Conservation (phyloP, 2,888 invertebrate species). For the Euclidia mi region DNA sequence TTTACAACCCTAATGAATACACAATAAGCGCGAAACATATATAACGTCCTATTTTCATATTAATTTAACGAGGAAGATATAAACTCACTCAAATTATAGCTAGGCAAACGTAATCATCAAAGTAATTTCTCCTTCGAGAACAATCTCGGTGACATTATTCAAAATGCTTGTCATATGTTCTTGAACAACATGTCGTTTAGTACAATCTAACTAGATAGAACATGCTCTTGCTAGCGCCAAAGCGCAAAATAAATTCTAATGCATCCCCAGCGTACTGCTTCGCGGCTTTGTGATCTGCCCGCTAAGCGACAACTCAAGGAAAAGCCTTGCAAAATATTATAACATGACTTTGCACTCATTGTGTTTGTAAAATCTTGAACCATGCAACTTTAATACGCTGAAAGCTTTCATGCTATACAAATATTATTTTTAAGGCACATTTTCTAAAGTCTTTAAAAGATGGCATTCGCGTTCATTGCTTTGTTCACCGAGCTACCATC, state of each 20-base stretch:
- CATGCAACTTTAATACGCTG: conserved; percentile 40
- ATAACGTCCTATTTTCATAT: conserved; percentile 18
- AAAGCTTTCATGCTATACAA: conserved; percentile 37
- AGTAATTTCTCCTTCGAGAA: conserved; percentile 39
- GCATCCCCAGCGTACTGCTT: conserved; percentile 57
- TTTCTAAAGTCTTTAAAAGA: conserved; percentile 25
- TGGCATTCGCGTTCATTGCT: too few species aligned
- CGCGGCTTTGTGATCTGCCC: conserved; percentile 42
- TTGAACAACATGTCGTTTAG: conserved; percentile 46
- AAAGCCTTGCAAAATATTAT: conserved; percentile 37
- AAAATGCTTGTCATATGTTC: conserved; percentile 50
- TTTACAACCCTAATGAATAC: neutral
- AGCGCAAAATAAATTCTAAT: conserved; percentile 60
- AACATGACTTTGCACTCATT: conserved; percentile 43
- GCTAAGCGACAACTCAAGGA: conserved; percentile 17
- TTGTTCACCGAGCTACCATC: conserved; percentile 33
- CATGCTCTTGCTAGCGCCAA: conserved; percentile 26
- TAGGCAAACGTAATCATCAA: conserved; percentile 38
- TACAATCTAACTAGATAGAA: conserved; percentile 39
- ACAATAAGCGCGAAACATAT: neutral
- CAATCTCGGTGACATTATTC: conserved; percentile 45
- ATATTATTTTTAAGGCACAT: conserved; percentile 40
- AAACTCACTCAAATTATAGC: conserved; percentile 26
- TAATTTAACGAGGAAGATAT: conserved; percentile 13
- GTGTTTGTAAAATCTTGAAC: conserved; percentile 42